Evolutionary conservation across 2,888 invertebrate species (phyloP), one percentile per base, ranked within the genome.

Genomic region (Danaus chrysippus): DNA sequence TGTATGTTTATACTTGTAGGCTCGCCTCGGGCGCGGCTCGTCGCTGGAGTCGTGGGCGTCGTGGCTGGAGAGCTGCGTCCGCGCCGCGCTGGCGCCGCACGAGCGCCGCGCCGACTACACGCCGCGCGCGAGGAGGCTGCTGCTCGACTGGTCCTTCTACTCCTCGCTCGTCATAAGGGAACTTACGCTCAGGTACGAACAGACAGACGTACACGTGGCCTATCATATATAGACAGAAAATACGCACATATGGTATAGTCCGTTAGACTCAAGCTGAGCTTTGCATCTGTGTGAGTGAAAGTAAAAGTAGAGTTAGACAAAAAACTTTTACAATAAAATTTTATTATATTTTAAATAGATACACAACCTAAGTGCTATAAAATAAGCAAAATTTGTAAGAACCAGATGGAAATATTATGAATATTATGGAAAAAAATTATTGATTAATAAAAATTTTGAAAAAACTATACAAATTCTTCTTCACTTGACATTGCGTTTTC

Each of bases 71-170:
- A 93, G 95, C 61, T 98, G 99, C 69, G 98, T 99, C 59, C 95
- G 96, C 71, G 93, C 94, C 71, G 96, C 98, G 42, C 93, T 99
- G 63, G 95, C 96, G 74, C 96, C 97, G 63, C 97, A 97, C 86
- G 96, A 96, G 79, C 96, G 95, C 46, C 94, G 95, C 73, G 92
- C 95, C 3, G 95, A 94, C 74, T 97, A 96, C 88, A 94, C 96
- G 17, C 94, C 95, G 79, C 95, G 96, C 58, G 97, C 92, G 53
- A 74, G 84, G 1, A 97, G 98, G 79, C 98, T 99, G 91, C 92
- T 99, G 74, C 94, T 99, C 67, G 98, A 99, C 90, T 99, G 99
- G 99, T 98, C 98, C 71, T 99, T 99, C 92, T 99, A 99, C 91
- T 97, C 98, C 83, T 99, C 99, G 62, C 97, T 99, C 94, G 98